phyloP scores from a whole-genome alignment of 2,888 invertebrate genomes.

The Notocelia uddmanniana region DNA sequence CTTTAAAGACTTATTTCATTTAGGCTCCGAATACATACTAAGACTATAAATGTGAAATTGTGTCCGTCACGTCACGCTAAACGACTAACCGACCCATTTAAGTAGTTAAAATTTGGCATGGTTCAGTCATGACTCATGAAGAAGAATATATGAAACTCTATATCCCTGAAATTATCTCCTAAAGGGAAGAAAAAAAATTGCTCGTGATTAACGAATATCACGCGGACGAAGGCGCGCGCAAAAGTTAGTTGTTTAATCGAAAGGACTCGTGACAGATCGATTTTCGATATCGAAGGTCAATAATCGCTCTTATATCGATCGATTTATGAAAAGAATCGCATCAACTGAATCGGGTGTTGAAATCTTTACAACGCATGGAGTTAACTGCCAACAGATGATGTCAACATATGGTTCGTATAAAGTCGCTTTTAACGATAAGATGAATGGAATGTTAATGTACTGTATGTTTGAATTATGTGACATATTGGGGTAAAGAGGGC shows the following conservation, averaged over 20 bases:
- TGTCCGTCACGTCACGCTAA: neutral
- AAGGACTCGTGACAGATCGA: constrained; percentile 32
- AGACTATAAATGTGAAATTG: neutral
- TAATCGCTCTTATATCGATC: constrained; percentile 24
- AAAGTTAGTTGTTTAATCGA: neutral
- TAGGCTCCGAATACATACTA: neutral
- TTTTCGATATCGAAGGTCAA: constrained; percentile 12
- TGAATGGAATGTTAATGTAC: constrained; percentile 38
- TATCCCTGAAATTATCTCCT: too few species aligned
- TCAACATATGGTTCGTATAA: constrained; percentile 43
- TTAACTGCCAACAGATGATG: constrained; percentile 36
- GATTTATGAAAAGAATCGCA: constrained; percentile 26
- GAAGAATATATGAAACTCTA: too few species aligned
- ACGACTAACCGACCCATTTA: too few species aligned
- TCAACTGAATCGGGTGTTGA: constrained; percentile 29
- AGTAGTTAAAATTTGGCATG: too few species aligned
- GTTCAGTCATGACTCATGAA: too few species aligned
- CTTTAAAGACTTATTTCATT: neutral
- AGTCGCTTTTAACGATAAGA: constrained; percentile 34
- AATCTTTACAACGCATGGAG: constrained; percentile 27
- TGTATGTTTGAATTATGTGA: constrained; percentile 35
- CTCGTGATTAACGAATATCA: neutral
- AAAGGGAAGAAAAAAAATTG: too few species aligned
- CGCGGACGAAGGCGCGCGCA: neutral
- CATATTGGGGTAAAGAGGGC: constrained; percentile 24